Evolutionary conservation across 2,797 vertebrate genomes (phyloP).

Genomic region (Limosa lapponica): DNA sequence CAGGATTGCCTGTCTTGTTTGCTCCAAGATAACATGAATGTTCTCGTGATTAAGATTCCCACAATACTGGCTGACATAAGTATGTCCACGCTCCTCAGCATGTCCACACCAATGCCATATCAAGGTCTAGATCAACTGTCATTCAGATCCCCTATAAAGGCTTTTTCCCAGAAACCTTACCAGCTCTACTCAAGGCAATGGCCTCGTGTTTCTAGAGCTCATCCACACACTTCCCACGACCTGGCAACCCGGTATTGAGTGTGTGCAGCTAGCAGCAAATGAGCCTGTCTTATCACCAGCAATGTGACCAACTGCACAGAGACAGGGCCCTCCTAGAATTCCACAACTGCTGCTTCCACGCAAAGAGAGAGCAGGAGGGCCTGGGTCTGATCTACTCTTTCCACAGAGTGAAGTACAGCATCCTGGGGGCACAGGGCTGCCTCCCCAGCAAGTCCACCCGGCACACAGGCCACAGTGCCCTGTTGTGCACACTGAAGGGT

Average conservation of each 20-base stretch:
- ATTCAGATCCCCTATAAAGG: background rate
- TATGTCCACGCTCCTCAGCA: background rate
- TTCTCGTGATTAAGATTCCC: background rate
- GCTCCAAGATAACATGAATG: background rate
- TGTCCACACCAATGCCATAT: background rate
- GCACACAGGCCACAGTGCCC: background rate
- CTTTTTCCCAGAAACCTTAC: background rate
- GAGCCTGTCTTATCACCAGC: background rate
- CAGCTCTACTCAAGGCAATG: background rate
- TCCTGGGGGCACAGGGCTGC: background rate
- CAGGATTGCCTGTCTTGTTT: background rate
- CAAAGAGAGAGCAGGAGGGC: background rate
- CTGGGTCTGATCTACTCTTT: background rate
- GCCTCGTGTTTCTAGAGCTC: background rate
- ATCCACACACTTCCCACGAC: background rate
- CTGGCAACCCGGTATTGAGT: rapidly evolving
- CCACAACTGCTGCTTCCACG: rapidly evolving
- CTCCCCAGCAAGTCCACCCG: background rate
- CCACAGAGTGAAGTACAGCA: rapidly evolving
- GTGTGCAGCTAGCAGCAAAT: background rate
- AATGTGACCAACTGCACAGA: background rate
- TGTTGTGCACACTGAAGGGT: background rate
- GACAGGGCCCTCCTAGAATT: background rate
- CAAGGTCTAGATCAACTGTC: background rate
- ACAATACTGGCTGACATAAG: background rate